A percentile compares a stretch with the other conserved stretches of the same genome.
These are phyloP conservation scores for Plestiodon gilberti DNA, from an alignment of 2,113 vertebrate genomes.

Conservation along the genomic window DNA sequence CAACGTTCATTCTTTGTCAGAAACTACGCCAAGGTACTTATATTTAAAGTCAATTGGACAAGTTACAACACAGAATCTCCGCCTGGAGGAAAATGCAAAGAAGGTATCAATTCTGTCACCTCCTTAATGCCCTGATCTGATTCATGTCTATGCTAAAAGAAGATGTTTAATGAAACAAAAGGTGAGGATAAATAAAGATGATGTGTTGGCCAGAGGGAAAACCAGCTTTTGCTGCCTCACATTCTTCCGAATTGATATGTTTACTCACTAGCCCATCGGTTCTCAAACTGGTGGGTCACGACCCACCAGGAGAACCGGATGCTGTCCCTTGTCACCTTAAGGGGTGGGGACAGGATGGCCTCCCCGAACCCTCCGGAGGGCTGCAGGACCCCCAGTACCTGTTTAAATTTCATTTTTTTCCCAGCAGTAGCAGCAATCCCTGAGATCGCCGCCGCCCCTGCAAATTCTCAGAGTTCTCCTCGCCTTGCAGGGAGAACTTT, in stretches of 20 bases:
- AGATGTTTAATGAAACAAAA: neutral
- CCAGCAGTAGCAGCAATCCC: no score
- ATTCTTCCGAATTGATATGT: neutral
- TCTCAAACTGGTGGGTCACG: no score
- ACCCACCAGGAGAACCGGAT: no score
- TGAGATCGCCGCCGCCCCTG: no score
- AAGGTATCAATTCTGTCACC: slow-evolving; percentile 5
- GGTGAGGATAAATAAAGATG: slow-evolving; percentile 12
- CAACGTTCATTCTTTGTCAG: neutral
- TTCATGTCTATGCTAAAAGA: neutral
- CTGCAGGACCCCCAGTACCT: no score
- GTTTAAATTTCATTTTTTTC: no score
- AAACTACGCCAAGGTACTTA: neutral
- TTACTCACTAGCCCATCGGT: neutral
- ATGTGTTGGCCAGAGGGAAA: neutral
- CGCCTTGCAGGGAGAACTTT: no score
- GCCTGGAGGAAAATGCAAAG: neutral
- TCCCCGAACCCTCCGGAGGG: no score
- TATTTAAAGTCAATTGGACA: slow-evolving; percentile 6
- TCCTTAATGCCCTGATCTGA: neutral
- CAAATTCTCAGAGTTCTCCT: no score
- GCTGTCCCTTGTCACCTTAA: no score
- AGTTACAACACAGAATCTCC: neutral
- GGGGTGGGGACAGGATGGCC: no score
- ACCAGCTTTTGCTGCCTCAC: neutral